Percentiles rank a stretch among this genome's conserved stretches.
Evolutionary conservation across 2,113 vertebrate genomes (phyloP).

Genomic region (Otis tarda): DNA sequence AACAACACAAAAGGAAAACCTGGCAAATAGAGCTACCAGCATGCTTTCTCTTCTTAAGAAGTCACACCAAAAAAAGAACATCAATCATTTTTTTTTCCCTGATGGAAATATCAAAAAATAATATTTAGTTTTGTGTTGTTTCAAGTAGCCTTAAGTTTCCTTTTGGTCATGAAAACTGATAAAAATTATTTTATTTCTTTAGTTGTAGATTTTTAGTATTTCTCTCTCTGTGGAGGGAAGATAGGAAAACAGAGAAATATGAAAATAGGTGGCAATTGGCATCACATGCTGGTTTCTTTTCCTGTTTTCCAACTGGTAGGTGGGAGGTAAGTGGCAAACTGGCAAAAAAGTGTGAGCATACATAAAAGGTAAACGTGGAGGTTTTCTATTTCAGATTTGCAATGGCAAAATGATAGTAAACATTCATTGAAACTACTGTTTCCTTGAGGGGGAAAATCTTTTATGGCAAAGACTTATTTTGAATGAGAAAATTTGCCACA

Average conservation of each 20-base stretch:
- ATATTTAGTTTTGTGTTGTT: background rate
- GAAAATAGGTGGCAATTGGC: slow-evolving; percentile 40
- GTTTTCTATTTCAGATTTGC: slow-evolving; percentile 11
- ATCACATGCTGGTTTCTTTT: background rate
- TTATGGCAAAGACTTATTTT: background rate
- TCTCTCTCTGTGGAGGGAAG: background rate
- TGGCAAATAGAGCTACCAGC: background rate
- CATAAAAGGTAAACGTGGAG: background rate
- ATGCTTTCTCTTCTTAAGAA: background rate
- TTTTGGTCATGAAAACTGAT: background rate
- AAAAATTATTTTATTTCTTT: background rate
- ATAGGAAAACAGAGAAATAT: background rate
- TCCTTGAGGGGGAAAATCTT: background rate
- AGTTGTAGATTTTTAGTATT: background rate
- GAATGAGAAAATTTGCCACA: background rate
- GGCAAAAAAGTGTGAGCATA: slow-evolving; percentile 55
- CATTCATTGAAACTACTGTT: background rate
- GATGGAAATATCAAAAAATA: background rate
- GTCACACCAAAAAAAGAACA: background rate
- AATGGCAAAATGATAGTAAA: slow-evolving; percentile 46
- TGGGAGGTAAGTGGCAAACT: slow-evolving; percentile 65
- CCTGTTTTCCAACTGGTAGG: slow-evolving; percentile 58
- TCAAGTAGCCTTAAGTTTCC: background rate
- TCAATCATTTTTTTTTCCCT: background rate
- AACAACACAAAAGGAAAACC: background rate